Base-by-base conservation (phyloP, 2,113 vertebrate species). In the Podarcis cretensis region DNA sequence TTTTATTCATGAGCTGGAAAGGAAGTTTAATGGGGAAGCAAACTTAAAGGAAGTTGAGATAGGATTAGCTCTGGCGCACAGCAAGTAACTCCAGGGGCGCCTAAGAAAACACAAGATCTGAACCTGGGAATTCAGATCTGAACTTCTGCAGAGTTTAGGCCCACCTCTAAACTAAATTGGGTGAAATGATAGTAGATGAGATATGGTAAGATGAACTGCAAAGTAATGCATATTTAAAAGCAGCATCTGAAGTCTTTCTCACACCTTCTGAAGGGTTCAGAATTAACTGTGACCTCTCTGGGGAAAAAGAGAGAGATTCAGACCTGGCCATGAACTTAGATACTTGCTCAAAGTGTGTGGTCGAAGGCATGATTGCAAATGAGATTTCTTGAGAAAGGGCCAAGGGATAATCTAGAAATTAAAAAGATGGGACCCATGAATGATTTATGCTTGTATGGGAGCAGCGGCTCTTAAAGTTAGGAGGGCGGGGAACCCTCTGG, bases 1-100 rank as follows among this genome's bases (percentile, higher is more conserved):
- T 89, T 82, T 84, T 83, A 89, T 77, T 88, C 63, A 48, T 89
- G 74, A 83, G 81, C 74, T 54, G 40, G 87, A 89, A 83, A 88
- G 14, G 74, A 88, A 77, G 63, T 69, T 89, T 89, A 84, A 84
- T 84, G n/a, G 57, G 81, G 81, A 84, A 89, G 21, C 30, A 73
- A 77, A 78, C 40, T 89, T 87, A 40, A 81, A 81, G 25, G 32
- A 81, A n/a, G 48, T 73, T 88, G 81, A 37, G 74, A 66, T 77
- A 57, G 40, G 40, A 87, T 57, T 81, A 87, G 32, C 69, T 57
- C 48, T 69, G 25, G 66, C 43, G 27, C 37, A 69, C 85, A 86
- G 37, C 66, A 37, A 68, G 5, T 89, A 68, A 37, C 21, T 89
- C 81, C 43, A 83, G 81, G 63, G 71, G 75, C 23, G 63, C 59